Percentiles rank a stretch among this genome's conserved stretches.
Conservation (phyloP, 2,797 vertebrate species). For the Esox masquinongy region DNA sequence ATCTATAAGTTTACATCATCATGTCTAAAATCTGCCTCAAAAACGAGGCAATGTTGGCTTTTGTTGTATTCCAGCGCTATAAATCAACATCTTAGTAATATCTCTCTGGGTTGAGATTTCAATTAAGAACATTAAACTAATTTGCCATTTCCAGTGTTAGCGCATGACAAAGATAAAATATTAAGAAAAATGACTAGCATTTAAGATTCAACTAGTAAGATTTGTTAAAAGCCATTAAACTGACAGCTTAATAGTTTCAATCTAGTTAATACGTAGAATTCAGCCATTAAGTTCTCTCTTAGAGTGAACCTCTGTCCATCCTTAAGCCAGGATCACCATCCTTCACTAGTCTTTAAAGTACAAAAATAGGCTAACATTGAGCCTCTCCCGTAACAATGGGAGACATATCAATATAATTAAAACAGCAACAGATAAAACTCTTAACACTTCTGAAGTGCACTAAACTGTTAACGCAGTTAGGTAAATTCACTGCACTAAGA, state of each 20-base stretch:
- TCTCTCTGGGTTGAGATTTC: neutral
- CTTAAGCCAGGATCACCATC: conserved; percentile 33
- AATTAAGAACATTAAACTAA: neutral
- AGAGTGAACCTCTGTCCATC: conserved; percentile 32
- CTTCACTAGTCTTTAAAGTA: conserved; percentile 23
- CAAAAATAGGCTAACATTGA: conserved; percentile 38
- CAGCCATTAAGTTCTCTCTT: conserved; percentile 3
- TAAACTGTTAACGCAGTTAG: conserved; percentile 54
- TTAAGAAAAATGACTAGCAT: neutral
- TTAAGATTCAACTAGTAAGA: neutral
- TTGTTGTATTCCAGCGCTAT: neutral
- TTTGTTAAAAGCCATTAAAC: neutral
- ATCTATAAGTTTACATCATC: neutral
- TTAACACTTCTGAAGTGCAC: conserved; percentile 70
- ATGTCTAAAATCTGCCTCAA: neutral
- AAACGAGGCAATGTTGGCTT: neutral
- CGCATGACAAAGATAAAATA: neutral
- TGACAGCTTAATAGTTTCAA: neutral
- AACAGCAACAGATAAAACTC: conserved; percentile 40
- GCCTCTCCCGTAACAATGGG: conserved; percentile 50
- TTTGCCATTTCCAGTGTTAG: neutral
- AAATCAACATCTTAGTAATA: neutral
- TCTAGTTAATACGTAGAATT: neutral
- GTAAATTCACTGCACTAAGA: conserved; percentile 54
- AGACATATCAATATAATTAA: conserved; percentile 23